These are phyloP conservation scores for Drosophila paracracens DNA, from an alignment of 2,888 invertebrate species.

Conservation along the genomic window DNA sequence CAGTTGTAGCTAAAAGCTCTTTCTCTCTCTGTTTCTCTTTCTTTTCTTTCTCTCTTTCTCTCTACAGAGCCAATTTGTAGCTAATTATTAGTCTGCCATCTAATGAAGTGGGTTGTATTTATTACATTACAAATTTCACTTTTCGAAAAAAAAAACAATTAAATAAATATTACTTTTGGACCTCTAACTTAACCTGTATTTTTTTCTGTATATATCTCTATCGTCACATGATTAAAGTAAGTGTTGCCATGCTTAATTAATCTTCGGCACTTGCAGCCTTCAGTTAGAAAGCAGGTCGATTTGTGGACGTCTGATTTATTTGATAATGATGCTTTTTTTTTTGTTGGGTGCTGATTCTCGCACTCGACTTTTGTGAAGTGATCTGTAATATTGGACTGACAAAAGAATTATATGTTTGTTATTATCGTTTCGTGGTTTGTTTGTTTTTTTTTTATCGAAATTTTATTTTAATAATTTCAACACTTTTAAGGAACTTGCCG, in stretches of 20 bases:
- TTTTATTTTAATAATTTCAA: neutral
- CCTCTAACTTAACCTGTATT: neutral
- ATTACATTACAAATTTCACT: neutral
- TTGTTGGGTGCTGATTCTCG: neutral
- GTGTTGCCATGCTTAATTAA: neutral
- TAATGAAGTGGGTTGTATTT: neutral
- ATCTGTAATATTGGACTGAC: neutral
- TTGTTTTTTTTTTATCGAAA: too few relatives aligned
- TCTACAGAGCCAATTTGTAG: neutral
- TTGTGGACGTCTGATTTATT: neutral
- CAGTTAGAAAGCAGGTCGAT: fast-evolving
- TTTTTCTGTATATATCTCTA: neutral
- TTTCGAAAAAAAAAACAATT: neutral
- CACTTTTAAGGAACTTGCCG: neutral
- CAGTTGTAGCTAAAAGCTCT: neutral
- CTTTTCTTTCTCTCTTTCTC: too few relatives aligned
- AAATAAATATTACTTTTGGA: neutral
- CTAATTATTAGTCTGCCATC: neutral
- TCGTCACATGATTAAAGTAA: neutral
- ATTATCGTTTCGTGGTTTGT: too few relatives aligned
- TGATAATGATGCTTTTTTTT: neutral
- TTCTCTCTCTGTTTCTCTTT: neutral
- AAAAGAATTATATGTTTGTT: neutral
- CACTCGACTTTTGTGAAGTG: neutral
- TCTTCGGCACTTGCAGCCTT: neutral